A percentile compares a stretch with the other conserved stretches of the same genome.
Evolutionary conservation across 2,113 vertebrate genomes (phyloP).

Genomic region (Rhinichthys klamathensis): DNA sequence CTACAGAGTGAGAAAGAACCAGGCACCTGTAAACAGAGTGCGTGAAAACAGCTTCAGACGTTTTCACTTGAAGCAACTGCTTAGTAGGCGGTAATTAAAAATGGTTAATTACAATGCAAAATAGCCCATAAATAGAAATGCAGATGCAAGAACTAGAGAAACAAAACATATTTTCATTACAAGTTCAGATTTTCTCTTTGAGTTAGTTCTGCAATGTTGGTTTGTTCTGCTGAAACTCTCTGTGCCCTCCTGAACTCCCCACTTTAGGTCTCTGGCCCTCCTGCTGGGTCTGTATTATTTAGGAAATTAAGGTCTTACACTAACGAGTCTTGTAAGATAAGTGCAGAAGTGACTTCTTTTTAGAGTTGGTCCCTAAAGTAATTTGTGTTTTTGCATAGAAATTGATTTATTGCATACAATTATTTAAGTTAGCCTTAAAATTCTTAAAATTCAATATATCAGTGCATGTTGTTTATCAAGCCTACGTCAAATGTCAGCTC

Average conservation of each 20-base stretch:
- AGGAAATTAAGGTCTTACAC: conserved; percentile 65
- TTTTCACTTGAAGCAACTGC: background rate
- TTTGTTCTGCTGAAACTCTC: background rate
- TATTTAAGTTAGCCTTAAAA: background rate
- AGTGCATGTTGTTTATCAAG: background rate
- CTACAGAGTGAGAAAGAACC: conserved; percentile 35
- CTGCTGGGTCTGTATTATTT: conserved; percentile 70
- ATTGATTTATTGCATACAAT: background rate
- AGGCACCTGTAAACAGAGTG: conserved; percentile 46
- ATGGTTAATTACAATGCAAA: background rate
- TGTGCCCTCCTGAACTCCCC: background rate
- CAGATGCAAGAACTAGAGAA: background rate
- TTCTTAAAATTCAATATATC: background rate
- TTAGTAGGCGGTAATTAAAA: conserved; percentile 14
- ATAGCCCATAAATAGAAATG: background rate
- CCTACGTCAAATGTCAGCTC: conserved; percentile 3
- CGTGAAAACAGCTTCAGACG: conserved; percentile 37
- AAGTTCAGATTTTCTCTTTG: background rate
- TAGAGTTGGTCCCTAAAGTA: conserved; percentile 52
- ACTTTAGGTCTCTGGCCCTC: conserved; percentile 39
- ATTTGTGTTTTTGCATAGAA: conserved; percentile 19
- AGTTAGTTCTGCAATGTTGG: background rate
- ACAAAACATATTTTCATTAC: background rate
- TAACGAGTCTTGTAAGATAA: conserved; percentile 74
- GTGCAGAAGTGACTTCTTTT: conserved; percentile 67